These are phyloP conservation scores for Chelon labrosus DNA, from an alignment of 2,797 vertebrate genomes.

Conservation along the genomic window DNA sequence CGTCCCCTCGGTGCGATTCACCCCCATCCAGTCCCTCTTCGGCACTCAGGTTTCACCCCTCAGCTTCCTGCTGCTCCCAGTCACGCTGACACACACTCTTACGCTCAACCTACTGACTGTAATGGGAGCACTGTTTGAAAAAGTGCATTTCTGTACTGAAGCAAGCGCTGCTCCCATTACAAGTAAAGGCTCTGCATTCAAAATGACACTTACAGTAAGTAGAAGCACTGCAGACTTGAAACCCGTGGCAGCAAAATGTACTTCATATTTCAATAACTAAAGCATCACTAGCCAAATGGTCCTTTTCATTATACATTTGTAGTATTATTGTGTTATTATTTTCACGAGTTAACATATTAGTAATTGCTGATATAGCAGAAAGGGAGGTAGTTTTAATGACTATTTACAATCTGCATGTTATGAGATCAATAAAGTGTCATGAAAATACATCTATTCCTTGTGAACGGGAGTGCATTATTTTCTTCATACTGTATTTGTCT, in stretches of 20 bases:
- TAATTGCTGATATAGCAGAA: neutral
- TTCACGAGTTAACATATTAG: neutral
- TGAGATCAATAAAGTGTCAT: too few relatives aligned
- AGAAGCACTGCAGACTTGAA: neutral
- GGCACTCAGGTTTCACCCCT: conserved; percentile 72
- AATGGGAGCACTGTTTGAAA: conserved; percentile 16
- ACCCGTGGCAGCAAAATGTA: neutral
- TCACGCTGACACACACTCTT: conserved; percentile 69
- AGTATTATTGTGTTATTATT: neutral
- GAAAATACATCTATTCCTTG: too few relatives aligned
- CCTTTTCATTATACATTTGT: too few relatives aligned
- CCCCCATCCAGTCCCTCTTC: conserved; percentile 54
- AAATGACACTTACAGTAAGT: neutral
- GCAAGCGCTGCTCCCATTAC: neutral
- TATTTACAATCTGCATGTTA: too few relatives aligned
- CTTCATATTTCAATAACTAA: too few relatives aligned
- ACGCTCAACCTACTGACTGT: conserved; percentile 53
- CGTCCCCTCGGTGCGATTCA: conserved; percentile 31
- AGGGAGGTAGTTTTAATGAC: too few relatives aligned
- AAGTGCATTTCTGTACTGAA: neutral
- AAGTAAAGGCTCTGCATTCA: neutral
- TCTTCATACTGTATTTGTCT: too few relatives aligned
- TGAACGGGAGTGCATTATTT: too few relatives aligned
- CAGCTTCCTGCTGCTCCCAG: conserved; percentile 74
- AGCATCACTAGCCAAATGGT: too few relatives aligned